phyloP scores from a whole-genome alignment of 2,888 invertebrate species.

The Deladenus siricidicola region DNA sequence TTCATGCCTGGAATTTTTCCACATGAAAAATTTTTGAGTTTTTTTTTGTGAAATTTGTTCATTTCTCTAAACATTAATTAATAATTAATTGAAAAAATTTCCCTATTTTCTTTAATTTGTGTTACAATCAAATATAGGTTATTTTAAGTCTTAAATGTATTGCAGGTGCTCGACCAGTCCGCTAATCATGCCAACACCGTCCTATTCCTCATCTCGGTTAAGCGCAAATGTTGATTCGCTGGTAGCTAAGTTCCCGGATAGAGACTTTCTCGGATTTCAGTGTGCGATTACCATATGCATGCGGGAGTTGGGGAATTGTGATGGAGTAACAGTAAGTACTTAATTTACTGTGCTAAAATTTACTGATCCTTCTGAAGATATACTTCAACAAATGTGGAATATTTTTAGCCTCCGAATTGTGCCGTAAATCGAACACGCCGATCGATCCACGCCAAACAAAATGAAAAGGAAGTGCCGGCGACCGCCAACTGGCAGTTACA shows the following conservation, averaged over 20 bases:
- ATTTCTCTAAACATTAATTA: too few species aligned
- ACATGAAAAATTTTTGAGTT: background rate
- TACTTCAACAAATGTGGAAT: background rate
- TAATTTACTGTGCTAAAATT: background rate
- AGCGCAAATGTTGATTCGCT: slow-evolving; percentile 38
- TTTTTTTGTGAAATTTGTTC: background rate
- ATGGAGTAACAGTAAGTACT: slow-evolving; percentile 35
- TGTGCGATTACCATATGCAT: slow-evolving; percentile 45
- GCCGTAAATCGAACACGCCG: slow-evolving; percentile 4
- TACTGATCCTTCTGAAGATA: background rate
- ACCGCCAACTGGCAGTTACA: slow-evolving; percentile 34
- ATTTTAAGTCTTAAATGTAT: background rate
- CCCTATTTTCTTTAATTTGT: too few species aligned
- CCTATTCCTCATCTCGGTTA: slow-evolving; percentile 30
- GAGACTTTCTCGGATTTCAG: slow-evolving; percentile 26
- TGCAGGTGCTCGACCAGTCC: slow-evolving; percentile 41
- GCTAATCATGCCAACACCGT: slow-evolving; percentile 42
- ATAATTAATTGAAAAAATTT: too few species aligned
- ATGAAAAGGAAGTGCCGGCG: background rate
- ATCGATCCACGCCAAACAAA: background rate
- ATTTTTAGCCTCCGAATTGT: slow-evolving; percentile 42
- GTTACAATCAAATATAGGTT: too few species aligned
- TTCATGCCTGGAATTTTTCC: too few species aligned
- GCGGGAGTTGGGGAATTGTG: slow-evolving; percentile 35
- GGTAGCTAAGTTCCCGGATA: slow-evolving; percentile 48